Conservation (phyloP, 1,140 invertebrate genomes). For the Ceratina japonica region DNA sequence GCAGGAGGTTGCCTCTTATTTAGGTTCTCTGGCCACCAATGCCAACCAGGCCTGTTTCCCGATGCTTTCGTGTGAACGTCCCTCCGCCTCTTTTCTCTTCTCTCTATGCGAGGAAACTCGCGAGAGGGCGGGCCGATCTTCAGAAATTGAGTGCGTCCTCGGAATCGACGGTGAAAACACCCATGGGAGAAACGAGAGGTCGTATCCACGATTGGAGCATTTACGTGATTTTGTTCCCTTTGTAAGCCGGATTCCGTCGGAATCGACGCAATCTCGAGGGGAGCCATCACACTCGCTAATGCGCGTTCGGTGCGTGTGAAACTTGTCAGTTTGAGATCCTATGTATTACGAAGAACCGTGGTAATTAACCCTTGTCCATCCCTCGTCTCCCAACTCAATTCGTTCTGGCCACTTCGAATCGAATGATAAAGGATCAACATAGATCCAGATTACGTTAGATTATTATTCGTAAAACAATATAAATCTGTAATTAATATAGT, state of each 20-base stretch:
- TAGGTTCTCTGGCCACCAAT: slow-evolving; percentile 19
- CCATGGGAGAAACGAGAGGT: background rate
- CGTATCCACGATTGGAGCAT: background rate
- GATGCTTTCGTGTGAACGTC: background rate
- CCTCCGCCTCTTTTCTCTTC: background rate
- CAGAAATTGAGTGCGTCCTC: slow-evolving; percentile 43
- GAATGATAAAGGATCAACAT: too few species aligned
- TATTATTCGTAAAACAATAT: too few species aligned
- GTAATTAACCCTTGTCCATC: too few species aligned
- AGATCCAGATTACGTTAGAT: too few species aligned
- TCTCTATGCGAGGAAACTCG: background rate
- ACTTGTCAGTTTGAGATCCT: background rate
- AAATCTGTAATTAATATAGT: too few species aligned
- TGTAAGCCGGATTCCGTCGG: background rate
- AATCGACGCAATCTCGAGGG: slow-evolving; percentile 2
- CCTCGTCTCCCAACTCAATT: too few species aligned
- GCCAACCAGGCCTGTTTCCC: background rate
- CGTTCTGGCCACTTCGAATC: too few species aligned
- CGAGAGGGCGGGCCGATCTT: background rate
- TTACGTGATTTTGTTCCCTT: slow-evolving; percentile 10
- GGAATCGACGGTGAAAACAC: slow-evolving; percentile 11
- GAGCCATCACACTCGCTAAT: slow-evolving; percentile 4
- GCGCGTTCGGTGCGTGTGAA: slow-evolving; percentile 5
- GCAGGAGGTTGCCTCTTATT: slow-evolving; percentile 32
- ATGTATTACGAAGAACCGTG: background rate